These are phyloP conservation scores for Sphaeramia orbicularis DNA, from an alignment of 2,797 vertebrate species.

Conservation along the genomic window DNA sequence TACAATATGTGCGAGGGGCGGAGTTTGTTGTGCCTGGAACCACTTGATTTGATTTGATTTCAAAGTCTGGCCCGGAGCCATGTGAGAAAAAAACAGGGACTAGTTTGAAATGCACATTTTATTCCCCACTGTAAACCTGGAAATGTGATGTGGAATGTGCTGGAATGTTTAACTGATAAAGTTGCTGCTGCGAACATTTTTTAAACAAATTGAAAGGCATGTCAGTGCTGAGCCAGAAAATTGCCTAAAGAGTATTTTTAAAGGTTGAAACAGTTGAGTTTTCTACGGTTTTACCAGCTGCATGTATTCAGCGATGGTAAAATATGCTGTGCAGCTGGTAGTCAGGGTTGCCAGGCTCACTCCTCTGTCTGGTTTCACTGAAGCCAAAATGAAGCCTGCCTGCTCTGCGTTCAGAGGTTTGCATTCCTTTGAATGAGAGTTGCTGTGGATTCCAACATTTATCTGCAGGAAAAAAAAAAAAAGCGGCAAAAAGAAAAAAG, in stretches of 20 bases:
- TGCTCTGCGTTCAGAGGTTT: slow-evolving; percentile 45
- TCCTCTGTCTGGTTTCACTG: slow-evolving; percentile 27
- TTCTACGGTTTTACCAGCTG: background rate
- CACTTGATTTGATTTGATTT: too few species aligned
- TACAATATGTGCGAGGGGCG: too few species aligned
- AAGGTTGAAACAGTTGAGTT: background rate
- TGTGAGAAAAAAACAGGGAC: too few species aligned
- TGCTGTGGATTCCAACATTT: slow-evolving; percentile 57
- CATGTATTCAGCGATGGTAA: slow-evolving; percentile 1
- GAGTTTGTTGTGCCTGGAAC: too few species aligned
- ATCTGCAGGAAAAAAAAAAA: slow-evolving; percentile 33
- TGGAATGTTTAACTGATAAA: background rate
- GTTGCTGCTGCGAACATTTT: background rate
- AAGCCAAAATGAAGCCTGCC: slow-evolving; percentile 33
- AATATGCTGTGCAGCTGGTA: slow-evolving; percentile 13
- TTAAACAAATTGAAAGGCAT: background rate
- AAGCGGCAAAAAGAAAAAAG: background rate
- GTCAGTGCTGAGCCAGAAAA: background rate
- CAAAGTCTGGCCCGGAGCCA: too few species aligned
- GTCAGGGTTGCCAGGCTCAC: background rate
- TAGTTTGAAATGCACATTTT: too few species aligned
- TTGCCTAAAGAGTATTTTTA: background rate
- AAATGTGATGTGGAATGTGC: too few species aligned
- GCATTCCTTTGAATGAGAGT: slow-evolving; percentile 40
- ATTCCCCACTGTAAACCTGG: too few species aligned